Base-by-base conservation (phyloP, 1,140 invertebrate genomes). In the Heliconius hewitsoni region DNA sequence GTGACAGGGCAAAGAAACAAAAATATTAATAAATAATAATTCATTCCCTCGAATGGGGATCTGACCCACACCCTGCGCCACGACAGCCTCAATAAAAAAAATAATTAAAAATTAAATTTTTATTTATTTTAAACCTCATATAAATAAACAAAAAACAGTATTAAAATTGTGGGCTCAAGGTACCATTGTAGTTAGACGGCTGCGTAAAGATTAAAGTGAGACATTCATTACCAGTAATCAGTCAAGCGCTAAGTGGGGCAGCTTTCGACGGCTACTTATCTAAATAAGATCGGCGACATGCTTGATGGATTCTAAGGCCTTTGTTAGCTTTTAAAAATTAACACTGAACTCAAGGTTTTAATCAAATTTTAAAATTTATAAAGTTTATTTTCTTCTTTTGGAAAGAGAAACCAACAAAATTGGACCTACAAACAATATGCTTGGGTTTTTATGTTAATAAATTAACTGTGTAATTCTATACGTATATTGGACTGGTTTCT, bases 151-250 rank as follows among this genome's bases (percentile, higher is more conserved):
- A 66, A 37, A 30, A 66, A 30, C 23, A 66, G 60, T 30, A 66
- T 30, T 66, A 30, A 66, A 66, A 66, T 72, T 30, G n/a, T 72
- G 9, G 18, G 18, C 13, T 71, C 6, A 72, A 72, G 16, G 8
- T 3, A 34, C 37, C 75, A 70, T 70, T 77, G 70, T 71, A 77
- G 75, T 77, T 77, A 71, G 75, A 42, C 46, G 70, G 70, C 66
- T 42, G 78, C 74, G 73, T 75, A 71, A 80, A 80, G 85, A 89
- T 91, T 91, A 89, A 84, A 90, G 84, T 77, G 82, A 85, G 88
- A 89, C 91, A 89, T 90, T 91, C 88, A 92, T 92, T 92, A 92
- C 86, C 82, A 87, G 86, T 88, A 91, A 92, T 92, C 91, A 91
- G 90, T 92, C 91, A 91, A 87, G 84, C 82, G 86, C 90, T 89